Percentiles rank a stretch among this genome's conserved stretches.
Evolutionary conservation across 2,888 invertebrate genomes (phyloP).

Genomic region (Rugalucina vietnamica): DNA sequence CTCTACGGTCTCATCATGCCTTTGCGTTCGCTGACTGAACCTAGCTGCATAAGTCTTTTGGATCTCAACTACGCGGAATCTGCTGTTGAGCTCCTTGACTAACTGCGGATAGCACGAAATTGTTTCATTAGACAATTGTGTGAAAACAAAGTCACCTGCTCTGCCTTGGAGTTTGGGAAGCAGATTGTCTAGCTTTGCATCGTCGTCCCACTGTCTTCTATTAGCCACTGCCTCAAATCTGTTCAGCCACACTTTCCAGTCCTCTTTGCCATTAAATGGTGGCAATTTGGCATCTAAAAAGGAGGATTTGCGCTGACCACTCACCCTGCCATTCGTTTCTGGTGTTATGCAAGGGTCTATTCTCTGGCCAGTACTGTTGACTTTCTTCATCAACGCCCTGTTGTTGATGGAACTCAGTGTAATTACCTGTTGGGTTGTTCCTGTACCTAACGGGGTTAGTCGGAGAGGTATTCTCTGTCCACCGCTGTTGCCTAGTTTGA

Average conservation of each 20-base stretch:
- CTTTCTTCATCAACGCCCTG: too few relatives aligned
- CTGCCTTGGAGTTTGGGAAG: slow-evolving; percentile 39
- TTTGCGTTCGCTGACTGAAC: slow-evolving; percentile 39
- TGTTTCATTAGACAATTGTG: slow-evolving; percentile 10
- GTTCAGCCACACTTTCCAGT: slow-evolving; percentile 30
- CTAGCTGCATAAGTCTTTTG: slow-evolving; percentile 28
- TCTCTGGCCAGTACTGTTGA: too few relatives aligned
- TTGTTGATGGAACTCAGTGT: too few relatives aligned
- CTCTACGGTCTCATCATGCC: slow-evolving; percentile 29
- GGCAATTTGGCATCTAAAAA: not conserved
- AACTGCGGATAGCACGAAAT: slow-evolving; percentile 15
- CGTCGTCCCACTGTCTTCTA: slow-evolving; percentile 11
- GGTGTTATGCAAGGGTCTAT: too few relatives aligned
- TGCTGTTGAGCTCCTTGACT: not conserved
- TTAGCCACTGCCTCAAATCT: slow-evolving; percentile 27
- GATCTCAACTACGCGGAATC: slow-evolving; percentile 28
- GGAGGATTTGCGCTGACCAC: too few relatives aligned
- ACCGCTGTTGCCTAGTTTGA: too few relatives aligned
- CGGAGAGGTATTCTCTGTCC: too few relatives aligned
- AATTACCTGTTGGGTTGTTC: too few relatives aligned
- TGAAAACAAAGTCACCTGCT: slow-evolving; percentile 48
- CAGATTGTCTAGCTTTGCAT: slow-evolving; percentile 31
- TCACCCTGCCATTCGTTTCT: too few relatives aligned
- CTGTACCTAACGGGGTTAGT: too few relatives aligned
- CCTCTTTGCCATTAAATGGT: slow-evolving; percentile 3